A percentile compares a stretch with the other conserved stretches of the same genome.
phyloP scores from a whole-genome alignment of 2,797 vertebrate species.

The Anableps anableps region DNA sequence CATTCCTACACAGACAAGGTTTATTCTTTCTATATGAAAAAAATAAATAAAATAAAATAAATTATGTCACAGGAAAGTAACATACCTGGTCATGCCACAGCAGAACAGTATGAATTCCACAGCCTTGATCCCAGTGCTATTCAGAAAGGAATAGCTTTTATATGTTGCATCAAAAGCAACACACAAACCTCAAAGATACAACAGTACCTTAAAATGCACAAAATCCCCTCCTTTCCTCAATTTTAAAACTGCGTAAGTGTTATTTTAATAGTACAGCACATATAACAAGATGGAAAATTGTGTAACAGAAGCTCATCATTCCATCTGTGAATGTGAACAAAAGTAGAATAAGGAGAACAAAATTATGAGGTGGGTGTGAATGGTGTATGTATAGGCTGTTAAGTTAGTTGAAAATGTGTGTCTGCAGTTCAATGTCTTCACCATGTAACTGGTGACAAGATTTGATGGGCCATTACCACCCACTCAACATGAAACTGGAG shows the following conservation, averaged over 20 bases:
- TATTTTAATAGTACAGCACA: neutral
- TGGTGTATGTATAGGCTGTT: neutral
- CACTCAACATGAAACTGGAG: neutral
- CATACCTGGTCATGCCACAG: neutral
- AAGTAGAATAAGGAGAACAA: neutral
- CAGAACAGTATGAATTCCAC: neutral
- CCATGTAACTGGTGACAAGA: neutral
- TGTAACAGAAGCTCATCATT: neutral
- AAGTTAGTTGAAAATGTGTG: neutral
- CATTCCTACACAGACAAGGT: neutral
- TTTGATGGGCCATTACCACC: neutral
- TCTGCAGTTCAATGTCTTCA: neutral
- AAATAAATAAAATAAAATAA: neutral
- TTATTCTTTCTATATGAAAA: neutral
- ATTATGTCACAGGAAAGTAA: neutral
- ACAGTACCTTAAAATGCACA: neutral
- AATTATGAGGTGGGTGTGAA: neutral
- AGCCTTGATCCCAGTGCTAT: neutral
- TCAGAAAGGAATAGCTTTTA: neutral
- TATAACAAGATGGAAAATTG: neutral
- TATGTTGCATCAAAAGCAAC: neutral
- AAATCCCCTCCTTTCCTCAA: neutral
- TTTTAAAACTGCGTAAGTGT: neutral
- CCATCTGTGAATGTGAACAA: neutral
- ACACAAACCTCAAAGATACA: neutral